Percentiles rank a stretch among this genome's conserved stretches.
These are phyloP conservation scores for Griposia aprilina DNA, from an alignment of 2,888 invertebrate species.

Conservation along the genomic window DNA sequence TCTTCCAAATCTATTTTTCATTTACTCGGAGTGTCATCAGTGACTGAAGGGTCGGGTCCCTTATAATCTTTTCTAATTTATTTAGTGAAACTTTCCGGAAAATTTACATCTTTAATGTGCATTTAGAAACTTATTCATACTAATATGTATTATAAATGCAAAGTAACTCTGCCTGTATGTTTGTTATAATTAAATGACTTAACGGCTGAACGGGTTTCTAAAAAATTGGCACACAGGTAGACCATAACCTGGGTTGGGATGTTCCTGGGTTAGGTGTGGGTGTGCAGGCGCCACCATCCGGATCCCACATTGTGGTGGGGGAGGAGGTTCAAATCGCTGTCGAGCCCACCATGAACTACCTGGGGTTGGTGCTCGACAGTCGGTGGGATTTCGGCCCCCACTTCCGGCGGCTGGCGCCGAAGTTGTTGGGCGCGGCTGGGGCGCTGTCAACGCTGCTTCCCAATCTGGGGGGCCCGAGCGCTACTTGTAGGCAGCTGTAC, in stretches of 20 bases:
- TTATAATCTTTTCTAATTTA: slow-evolving; percentile 56
- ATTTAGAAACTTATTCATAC: slow-evolving; percentile 8
- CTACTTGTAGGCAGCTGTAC: too few relatives aligned
- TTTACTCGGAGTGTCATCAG: slow-evolving; percentile 55
- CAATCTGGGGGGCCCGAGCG: too few relatives aligned
- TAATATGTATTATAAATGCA: background rate
- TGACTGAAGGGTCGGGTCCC: slow-evolving; percentile 34
- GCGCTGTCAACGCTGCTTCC: too few relatives aligned
- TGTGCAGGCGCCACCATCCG: too few relatives aligned
- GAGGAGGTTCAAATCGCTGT: too few relatives aligned
- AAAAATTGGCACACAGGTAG: background rate
- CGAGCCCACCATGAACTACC: too few relatives aligned
- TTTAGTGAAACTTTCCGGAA: slow-evolving; percentile 29
- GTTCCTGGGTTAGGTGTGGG: too few relatives aligned
- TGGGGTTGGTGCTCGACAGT: too few relatives aligned
- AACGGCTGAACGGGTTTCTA: background rate
- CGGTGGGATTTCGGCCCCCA: too few relatives aligned
- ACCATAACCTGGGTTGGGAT: background rate
- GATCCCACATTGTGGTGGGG: too few relatives aligned
- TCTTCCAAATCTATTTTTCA: slow-evolving; percentile 64
- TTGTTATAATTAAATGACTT: background rate
- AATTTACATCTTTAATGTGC: slow-evolving; percentile 14
- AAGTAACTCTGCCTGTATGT: background rate
- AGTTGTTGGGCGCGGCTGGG: too few relatives aligned
- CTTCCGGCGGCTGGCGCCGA: too few relatives aligned